Evolutionary conservation across 2,797 vertebrate genomes (phyloP).

Genomic region (Silurus lanzhouensis): DNA sequence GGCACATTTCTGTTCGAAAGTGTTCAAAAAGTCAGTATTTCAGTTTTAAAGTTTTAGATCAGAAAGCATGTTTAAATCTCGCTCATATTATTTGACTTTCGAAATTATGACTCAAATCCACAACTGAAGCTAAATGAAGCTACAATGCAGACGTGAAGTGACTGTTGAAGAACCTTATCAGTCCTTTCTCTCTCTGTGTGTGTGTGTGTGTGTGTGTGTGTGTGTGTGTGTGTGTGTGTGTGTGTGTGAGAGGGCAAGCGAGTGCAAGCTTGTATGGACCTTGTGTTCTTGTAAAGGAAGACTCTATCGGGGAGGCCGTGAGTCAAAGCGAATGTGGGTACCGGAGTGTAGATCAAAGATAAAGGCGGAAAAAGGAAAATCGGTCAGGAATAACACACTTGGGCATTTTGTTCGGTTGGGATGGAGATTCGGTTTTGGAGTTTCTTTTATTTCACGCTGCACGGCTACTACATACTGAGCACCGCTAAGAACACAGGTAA

Average conservation of each 20-base stretch:
- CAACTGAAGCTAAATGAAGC: neutral
- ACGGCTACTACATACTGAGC: slow-evolving; percentile 3
- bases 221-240: slow-evolving; percentile 48
- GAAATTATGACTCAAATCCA: neutral
- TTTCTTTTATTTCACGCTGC: slow-evolving; percentile 39
- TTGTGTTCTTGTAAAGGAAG: neutral
- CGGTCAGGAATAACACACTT: neutral
- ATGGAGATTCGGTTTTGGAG: slow-evolving; percentile 41
- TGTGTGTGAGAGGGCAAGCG: slow-evolving; percentile 30
- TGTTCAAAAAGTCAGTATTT: neutral
- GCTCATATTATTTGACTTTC: neutral
- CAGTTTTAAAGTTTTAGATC: neutral
- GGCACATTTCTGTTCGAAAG: neutral
- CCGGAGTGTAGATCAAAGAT: neutral
- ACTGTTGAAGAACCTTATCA: neutral
- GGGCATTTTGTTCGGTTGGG: slow-evolving; percentile 5
- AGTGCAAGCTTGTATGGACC: neutral
- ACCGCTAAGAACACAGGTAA: slow-evolving; percentile 23
- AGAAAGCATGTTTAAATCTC: neutral
- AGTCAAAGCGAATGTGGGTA: neutral
- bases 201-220: slow-evolving; percentile 17
- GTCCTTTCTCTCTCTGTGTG: no score
- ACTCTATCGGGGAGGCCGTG: neutral
- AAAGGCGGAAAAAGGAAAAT: neutral
- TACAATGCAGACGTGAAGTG: neutral